These are phyloP conservation scores for Lithophane leautieri DNA, from an alignment of 2,888 invertebrate species.

Conservation along the genomic window DNA sequence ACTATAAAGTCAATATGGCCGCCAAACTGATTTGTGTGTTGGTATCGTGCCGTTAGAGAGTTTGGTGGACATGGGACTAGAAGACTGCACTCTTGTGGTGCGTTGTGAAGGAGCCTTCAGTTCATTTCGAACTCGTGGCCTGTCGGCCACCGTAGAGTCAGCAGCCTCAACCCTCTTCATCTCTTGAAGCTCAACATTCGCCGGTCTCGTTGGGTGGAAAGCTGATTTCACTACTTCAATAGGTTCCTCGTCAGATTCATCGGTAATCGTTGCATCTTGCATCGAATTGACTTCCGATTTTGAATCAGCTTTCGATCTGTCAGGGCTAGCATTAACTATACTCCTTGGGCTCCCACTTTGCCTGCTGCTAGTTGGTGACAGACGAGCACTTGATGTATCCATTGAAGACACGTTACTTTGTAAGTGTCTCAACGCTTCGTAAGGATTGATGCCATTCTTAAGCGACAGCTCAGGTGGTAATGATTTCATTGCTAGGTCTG, in stretches of 20 bases:
- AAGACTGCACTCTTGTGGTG: conserved; percentile 83
- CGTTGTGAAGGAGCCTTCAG: conserved; percentile 91
- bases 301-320: conserved; percentile 89
- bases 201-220: conserved; percentile 92
- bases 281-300: conserved; percentile 92
- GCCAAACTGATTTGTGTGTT: conserved; percentile 93
- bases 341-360: conserved; percentile 90
- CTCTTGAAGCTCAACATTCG: conserved; percentile 90
- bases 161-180: conserved; percentile 90
- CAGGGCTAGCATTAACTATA: conserved; percentile 83
- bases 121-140: conserved; percentile 86
- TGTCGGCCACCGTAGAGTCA: conserved; percentile 91
- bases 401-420: conserved; percentile 87
- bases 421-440: conserved; percentile 88
- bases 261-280: conserved; percentile 91
- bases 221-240: conserved; percentile 94
- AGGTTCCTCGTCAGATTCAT: conserved; percentile 93
- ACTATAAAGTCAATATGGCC: conserved; percentile 91
- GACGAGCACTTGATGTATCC: conserved; percentile 86
- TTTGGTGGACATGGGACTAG: conserved; percentile 91
- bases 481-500: conserved; percentile 87
- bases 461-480: conserved; percentile 88
- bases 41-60: conserved; percentile 89
- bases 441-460: conserved; percentile 90
- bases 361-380: conserved; percentile 90